phyloP scores from a whole-genome alignment of 1,140 invertebrate species.

The Gryon sp. region DNA sequence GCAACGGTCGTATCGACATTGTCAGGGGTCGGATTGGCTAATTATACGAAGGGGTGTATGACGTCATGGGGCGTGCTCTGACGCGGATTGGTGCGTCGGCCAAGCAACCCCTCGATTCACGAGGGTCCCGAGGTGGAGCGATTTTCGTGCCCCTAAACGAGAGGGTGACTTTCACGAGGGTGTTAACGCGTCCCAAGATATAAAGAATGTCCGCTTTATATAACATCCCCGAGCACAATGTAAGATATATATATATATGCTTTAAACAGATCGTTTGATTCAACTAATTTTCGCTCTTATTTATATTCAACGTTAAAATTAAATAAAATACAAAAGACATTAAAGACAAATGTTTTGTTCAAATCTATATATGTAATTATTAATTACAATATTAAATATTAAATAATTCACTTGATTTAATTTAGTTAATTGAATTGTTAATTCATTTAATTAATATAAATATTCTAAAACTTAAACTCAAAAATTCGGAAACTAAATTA shows the following conservation, averaged over 20 bases:
- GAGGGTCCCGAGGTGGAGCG: conserved; percentile 51
- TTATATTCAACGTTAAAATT: too few species aligned
- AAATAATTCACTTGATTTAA: conserved; percentile 8
- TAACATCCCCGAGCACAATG: conserved; percentile 6
- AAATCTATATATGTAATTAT: too few species aligned
- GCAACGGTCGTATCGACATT: conserved; percentile 63
- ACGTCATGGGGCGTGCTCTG: conserved; percentile 73
- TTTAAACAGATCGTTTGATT: too few species aligned
- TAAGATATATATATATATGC: conserved; percentile 2
- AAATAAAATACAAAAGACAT: too few species aligned
- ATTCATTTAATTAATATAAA: too few species aligned
- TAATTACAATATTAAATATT: too few species aligned
- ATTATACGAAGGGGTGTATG: conserved; percentile 68
- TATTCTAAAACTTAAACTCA: too few species aligned
- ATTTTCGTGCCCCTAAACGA: conserved; percentile 28
- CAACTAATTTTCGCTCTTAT: too few species aligned
- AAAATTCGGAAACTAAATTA: too few species aligned
- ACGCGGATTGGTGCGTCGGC: conserved; percentile 68
- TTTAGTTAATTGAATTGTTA: too few species aligned
- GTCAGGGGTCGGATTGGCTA: conserved; percentile 73
- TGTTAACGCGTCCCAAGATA: conserved; percentile 37
- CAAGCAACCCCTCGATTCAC: conserved; percentile 41
- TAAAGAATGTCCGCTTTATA: conserved; percentile 40
- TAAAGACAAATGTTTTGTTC: too few species aligned
- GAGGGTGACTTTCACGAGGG: conserved; percentile 53